Conservation (phyloP, 2,113 vertebrate genomes). For the Takifugu flavidus region DNA sequence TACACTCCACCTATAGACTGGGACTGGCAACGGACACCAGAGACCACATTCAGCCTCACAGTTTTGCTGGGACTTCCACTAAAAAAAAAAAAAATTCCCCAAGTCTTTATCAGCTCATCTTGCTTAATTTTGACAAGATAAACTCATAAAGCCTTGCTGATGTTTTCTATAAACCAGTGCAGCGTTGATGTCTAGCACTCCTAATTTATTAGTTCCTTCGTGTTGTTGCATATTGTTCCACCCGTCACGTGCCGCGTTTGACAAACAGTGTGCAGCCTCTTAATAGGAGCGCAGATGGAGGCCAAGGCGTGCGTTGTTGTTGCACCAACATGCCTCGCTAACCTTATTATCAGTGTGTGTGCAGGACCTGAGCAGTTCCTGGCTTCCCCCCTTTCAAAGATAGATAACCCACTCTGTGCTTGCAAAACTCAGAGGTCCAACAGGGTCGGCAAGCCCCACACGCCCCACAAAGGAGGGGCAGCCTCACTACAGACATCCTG, state of each 20-base stretch:
- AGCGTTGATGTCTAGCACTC: neutral
- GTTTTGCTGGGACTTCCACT: too few relatives aligned
- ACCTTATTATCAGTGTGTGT: slow-evolving; percentile 60
- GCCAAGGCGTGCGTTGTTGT: slow-evolving; percentile 49
- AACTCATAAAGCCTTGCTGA: neutral
- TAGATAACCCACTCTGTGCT: slow-evolving; percentile 46
- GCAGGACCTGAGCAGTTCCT: slow-evolving; percentile 66
- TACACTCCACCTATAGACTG: slow-evolving; percentile 49
- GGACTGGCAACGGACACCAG: too few relatives aligned
- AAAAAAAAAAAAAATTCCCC: too few relatives aligned
- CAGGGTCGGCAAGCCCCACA: slow-evolving; percentile 44
- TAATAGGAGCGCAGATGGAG: slow-evolving; percentile 10
- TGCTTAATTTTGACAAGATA: too few relatives aligned
- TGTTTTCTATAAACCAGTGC: too few relatives aligned
- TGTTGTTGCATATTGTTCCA: neutral
- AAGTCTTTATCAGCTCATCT: too few relatives aligned
- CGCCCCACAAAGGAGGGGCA: slow-evolving; percentile 24
- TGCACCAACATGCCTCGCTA: slow-evolving; percentile 61
- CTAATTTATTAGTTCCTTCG: neutral
- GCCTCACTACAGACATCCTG: slow-evolving; percentile 46
- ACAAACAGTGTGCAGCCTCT: slow-evolving; percentile 1
- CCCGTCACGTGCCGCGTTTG: slow-evolving; percentile 3
- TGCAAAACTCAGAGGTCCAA: slow-evolving; percentile 60
- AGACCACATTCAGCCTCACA: too few relatives aligned
- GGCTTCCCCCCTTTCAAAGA: slow-evolving; percentile 29